phyloP scores from a whole-genome alignment of 2,797 vertebrate genomes.

The Lagorchestes hirsutus region DNA sequence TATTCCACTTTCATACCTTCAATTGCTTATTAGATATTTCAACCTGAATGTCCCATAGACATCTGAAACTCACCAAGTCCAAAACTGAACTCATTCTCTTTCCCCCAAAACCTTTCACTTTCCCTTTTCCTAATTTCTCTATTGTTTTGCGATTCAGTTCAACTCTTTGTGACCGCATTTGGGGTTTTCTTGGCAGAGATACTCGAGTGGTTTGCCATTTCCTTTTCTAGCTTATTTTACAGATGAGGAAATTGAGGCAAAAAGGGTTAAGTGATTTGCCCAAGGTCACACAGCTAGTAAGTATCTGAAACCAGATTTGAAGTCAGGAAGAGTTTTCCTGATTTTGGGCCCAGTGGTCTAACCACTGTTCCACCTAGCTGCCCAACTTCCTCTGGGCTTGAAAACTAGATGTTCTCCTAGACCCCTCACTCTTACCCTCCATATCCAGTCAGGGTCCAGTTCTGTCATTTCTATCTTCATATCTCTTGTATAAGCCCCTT shows the following conservation, averaged over 20 bases:
- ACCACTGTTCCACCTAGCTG: background rate
- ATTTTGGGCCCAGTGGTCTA: background rate
- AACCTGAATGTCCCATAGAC: background rate
- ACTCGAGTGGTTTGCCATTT: background rate
- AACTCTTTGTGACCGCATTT: background rate
- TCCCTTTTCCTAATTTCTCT: background rate
- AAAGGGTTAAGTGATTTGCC: background rate
- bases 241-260: background rate
- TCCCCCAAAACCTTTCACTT: background rate
- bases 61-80: background rate
- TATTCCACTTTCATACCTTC: background rate
- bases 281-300: background rate
- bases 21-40: background rate
- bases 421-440: background rate
- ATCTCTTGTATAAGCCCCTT: background rate
- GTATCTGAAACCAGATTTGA: background rate
- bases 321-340: background rate
- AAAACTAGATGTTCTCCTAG: background rate
- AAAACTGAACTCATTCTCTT: background rate
- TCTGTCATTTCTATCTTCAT: background rate
- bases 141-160: background rate
- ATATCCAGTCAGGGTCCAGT: background rate
- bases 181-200: background rate
- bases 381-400: background rate
- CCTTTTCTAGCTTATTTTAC: background rate